Conservation (phyloP, 2,888 invertebrate species). For the Lydus trimaculatus region DNA sequence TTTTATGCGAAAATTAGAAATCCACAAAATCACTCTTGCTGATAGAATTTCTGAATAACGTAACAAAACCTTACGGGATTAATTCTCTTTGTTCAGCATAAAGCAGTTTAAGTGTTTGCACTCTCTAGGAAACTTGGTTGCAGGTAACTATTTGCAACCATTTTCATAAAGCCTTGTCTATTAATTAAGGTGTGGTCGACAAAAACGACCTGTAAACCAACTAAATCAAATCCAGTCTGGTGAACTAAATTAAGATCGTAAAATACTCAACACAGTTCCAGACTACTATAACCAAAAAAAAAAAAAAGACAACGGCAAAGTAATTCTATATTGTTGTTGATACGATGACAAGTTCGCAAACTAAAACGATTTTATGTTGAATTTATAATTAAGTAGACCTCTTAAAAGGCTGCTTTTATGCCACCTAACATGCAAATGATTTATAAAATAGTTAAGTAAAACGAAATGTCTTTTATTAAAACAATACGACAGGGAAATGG, state of each 20-base stretch:
- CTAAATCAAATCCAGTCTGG: conserved; percentile 25
- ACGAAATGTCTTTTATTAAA: not conserved
- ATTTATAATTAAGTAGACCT: not conserved
- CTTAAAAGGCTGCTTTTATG: not conserved
- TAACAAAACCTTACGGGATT: not conserved
- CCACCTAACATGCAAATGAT: conserved; percentile 1
- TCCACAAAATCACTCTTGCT: not conserved
- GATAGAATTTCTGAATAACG: not conserved
- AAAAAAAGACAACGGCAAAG: not conserved
- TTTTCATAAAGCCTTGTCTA: conserved; percentile 18
- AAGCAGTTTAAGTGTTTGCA: not conserved
- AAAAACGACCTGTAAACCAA: conserved; percentile 18
- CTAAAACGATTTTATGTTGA: not conserved
- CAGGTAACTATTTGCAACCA: conserved; percentile 10
- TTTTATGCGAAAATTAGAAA: not conserved
- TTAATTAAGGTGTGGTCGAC: conserved; percentile 22
- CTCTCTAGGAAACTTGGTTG: not conserved
- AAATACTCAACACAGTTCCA: not conserved
- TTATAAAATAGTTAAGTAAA: not conserved
- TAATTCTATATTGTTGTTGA: not conserved
- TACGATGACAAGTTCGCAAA: not conserved
- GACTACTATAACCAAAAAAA: not conserved
- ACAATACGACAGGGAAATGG: not conserved
- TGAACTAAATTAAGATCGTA: not conserved
- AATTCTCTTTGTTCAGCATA: not conserved